Evolutionary conservation across 2,797 vertebrate species (phyloP).

Genomic region (Schizothorax lantsangensis): DNA sequence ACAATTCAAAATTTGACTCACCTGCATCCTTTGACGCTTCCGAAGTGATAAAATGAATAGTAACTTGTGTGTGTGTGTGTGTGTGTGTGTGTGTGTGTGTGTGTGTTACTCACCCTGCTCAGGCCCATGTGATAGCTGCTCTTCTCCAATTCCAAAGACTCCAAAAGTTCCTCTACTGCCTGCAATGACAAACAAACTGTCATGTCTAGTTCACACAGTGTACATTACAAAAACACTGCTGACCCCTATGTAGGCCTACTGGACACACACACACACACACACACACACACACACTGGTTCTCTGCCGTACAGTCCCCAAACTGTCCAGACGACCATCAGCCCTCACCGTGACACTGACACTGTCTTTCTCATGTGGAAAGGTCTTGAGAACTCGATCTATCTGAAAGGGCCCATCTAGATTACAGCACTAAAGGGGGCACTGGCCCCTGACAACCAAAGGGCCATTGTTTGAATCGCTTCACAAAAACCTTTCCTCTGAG

Average conservation of each 20-base stretch:
- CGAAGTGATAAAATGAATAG: conserved; percentile 55
- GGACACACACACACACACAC: not conserved
- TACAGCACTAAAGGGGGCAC: conserved; percentile 72
- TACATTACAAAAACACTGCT: conserved; percentile 27
- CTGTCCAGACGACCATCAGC: conserved; percentile 13
- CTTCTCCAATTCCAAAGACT: conserved; percentile 95
- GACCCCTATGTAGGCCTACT: conserved; percentile 16
- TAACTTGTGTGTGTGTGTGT: conserved; percentile 13
- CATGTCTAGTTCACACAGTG: conserved; percentile 26
- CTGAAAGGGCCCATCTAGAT: conserved; percentile 78
- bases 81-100: conserved; percentile 35
- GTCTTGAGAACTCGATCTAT: conserved; percentile 68
- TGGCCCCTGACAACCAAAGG: conserved; percentile 73
- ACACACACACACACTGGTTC: not conserved
- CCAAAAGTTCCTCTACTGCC: conserved; percentile 96
- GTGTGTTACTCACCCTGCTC: conserved; percentile 86
- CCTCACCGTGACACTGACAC: conserved; percentile 30
- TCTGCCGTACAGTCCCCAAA: conserved; percentile 17
- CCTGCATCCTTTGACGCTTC: conserved; percentile 47
- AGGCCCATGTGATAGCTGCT: conserved; percentile 96
- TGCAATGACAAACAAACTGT: conserved; percentile 64
- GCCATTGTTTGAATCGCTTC: conserved; percentile 80
- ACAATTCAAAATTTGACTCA: not conserved
- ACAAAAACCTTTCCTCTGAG: conserved; percentile 77
- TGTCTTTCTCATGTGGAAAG: conserved; percentile 52